Evolutionary conservation across 2,888 invertebrate genomes (phyloP), one percentile per base, ranked within the genome.

Genomic region (Laspeyria flexula): DNA sequence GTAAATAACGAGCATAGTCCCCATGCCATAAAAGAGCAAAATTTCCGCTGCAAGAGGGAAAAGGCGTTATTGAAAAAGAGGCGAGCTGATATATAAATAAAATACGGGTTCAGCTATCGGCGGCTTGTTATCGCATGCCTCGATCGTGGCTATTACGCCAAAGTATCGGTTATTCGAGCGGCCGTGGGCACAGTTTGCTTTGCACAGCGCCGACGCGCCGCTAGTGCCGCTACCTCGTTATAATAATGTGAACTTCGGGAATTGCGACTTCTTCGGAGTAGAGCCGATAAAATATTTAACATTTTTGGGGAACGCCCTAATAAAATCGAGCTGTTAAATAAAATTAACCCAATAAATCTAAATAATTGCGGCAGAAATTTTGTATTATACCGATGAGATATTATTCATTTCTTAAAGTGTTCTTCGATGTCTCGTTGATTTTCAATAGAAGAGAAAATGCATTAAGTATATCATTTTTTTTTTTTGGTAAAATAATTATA

Each of bases 71-170:
- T 90, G 90, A 91, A 92, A 92, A 92, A 88, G 87, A 88, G 82
- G 85, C 86, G 85, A 88, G 83, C 83, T 83, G 88, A 89, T 89
- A 88, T 90, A 91, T 91, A 92, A 92, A 91, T 92, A 92, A 92
- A 92, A 91, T 91, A 92, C 91, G 90, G 86, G 90, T 90, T 90
- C 89, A 91, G 89, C 89, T 91, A 92, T 92, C 91, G 91, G 86
- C 88, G 90, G 90, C 91, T 92, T 91, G 92, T 91, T 92, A 91
- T 92, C 91, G 91, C 88, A 91, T 90, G 91, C 90, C 88, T 87
- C 77, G 81, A 90, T 90, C 87, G 83, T 69, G 70, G 86, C 82
- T 85, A 88, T 90, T 91, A 89, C 83, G 77, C 82, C 81, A 91
- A 91, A 91, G 88, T 89, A 85, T 85, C 85, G 85, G 86, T 88